Percentiles rank a stretch among this genome's conserved stretches.
phyloP scores from a whole-genome alignment of 1,140 invertebrate genomes.

The Chymomyza costata region DNA sequence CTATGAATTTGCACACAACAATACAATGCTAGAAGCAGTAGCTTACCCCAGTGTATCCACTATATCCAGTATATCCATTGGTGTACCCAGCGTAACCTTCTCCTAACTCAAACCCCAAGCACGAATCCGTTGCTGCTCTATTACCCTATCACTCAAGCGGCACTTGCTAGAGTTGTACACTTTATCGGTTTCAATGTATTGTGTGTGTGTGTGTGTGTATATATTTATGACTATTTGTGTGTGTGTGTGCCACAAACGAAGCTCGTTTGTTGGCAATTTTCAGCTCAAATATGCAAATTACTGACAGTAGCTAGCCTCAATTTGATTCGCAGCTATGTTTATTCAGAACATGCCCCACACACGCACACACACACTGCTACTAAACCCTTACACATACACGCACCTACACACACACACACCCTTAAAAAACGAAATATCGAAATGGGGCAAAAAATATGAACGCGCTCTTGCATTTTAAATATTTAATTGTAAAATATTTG shows the following conservation, averaged over 20 bases:
- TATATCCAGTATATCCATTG: background rate
- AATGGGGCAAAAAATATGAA: conserved; percentile 56
- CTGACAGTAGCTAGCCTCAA: conserved; percentile 64
- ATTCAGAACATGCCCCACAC: too few relatives aligned
- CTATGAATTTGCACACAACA: conserved; percentile 51
- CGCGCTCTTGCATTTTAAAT: conserved; percentile 47
- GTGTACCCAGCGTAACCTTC: background rate
- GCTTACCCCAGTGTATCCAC: background rate
- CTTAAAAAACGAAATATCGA: conserved; percentile 33
- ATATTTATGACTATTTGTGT: conserved; percentile 1
- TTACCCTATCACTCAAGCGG: conserved; percentile 37
- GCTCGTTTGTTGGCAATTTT: conserved; percentile 42
- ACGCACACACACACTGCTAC: too few relatives aligned
- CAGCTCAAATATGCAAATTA: conserved; percentile 65
- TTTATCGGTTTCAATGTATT: conserved; percentile 3
- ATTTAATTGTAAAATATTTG: conserved; percentile 47
- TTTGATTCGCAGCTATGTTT: conserved; percentile 59
- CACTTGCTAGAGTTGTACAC: too few relatives aligned
- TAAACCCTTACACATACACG: conserved; percentile 15
- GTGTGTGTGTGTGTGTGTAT: too few relatives aligned
- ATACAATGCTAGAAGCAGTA: too few relatives aligned
- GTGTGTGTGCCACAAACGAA: conserved; percentile 2
- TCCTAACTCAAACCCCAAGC: too few relatives aligned
- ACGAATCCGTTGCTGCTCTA: too few relatives aligned
- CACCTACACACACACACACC: conserved; percentile 31